Evolutionary conservation across 2,113 vertebrate genomes (phyloP), one percentile per base, ranked within the genome.

Genomic region (Mesitornis unicolor): DNA sequence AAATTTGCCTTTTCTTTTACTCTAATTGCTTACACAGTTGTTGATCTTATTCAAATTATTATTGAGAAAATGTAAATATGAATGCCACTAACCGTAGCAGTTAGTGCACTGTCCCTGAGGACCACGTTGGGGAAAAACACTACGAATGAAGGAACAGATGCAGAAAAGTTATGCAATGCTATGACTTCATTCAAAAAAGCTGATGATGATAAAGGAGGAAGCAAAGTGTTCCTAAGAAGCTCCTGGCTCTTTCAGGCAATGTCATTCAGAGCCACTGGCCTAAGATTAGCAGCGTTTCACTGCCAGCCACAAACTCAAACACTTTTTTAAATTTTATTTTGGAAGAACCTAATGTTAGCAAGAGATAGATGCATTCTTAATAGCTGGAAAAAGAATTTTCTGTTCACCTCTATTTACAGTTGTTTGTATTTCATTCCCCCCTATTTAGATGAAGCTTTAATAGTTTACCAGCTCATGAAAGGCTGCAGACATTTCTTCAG

Each of bases 361-460:
- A 75, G 59, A 80, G 8, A 35, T 61, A 91, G 20, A 42, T 57
- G 16, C 6, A 47, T 70, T 83, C 68, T 91, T 80, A 96, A 94
- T 80, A 77, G 15, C 11, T 70, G 38, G 42, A 42, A 14, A 96
- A 76, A 77, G 0, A 57, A 79, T 47, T 87, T 90, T 71, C 59
- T 83, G 8, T 77, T 96, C 75, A 47, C 5, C 12, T 74, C 87
- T 95, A 92, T 95, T 96, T 90, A 70, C 59, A 94, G 78, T 47
- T 91, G 63, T 87, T 87, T 83, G 67, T 19, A 54, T 95, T 93
- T 88, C n/a, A 50, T 84, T 92, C 47, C 81, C 43, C 83, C 33
- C 6, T 88, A 10, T 93, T 96, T 90, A 92, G 79, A 74, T 78
- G 36, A 70, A 68, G 17, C 54, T 90, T 80, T 65, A 93, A 84